Percentiles rank a stretch among this genome's conserved stretches.
phyloP scores from a whole-genome alignment of 2,113 vertebrate species.

The Hemicordylus capensis region DNA sequence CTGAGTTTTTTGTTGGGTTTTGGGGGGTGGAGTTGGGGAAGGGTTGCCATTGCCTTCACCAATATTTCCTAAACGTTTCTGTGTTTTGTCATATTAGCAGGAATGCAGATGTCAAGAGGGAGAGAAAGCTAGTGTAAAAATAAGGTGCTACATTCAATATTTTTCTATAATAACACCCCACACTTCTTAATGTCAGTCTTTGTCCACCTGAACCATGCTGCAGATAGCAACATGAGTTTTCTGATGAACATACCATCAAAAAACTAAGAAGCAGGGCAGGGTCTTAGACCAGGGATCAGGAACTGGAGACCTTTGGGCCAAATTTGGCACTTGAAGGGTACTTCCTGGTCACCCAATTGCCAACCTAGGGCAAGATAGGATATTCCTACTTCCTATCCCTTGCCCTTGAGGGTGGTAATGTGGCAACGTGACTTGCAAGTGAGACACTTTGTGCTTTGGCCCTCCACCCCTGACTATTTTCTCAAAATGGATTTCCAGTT shows the following conservation, averaged over 20 bases:
- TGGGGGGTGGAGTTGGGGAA: too few species aligned
- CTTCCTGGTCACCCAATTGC: background rate
- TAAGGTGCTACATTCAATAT: background rate
- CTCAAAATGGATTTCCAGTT: background rate
- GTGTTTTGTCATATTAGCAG: background rate
- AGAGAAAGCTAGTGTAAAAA: background rate
- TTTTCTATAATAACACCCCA: background rate
- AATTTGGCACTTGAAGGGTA: background rate
- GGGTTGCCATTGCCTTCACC: background rate
- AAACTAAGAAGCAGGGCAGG: background rate
- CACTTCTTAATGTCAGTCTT: too few species aligned
- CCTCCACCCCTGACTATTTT: background rate
- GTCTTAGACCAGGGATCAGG: background rate
- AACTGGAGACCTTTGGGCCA: background rate
- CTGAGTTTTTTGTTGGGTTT: too few species aligned
- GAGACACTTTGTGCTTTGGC: background rate
- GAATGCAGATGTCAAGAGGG: background rate
- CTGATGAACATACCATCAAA: background rate
- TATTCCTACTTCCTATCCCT: too few species aligned
- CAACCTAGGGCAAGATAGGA: background rate
- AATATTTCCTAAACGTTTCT: background rate
- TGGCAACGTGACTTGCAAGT: background rate
- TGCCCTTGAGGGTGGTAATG: too few species aligned
- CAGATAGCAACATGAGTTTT: background rate
- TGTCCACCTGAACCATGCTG: background rate